phyloP scores from a whole-genome alignment of 2,888 invertebrate species.

The Lumbricus terrestris region DNA sequence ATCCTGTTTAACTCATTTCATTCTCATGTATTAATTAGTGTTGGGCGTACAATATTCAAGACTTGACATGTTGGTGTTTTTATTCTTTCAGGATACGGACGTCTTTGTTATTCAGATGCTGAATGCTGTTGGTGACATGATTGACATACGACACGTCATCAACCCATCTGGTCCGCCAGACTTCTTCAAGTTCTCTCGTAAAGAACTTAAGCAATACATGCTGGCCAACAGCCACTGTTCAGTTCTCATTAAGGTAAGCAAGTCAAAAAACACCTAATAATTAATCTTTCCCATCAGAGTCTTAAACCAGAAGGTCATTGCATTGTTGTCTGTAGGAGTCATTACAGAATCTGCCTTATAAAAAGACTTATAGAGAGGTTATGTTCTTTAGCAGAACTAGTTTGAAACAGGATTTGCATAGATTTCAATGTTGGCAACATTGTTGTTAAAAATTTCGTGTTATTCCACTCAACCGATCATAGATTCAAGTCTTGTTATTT shows the following conservation, averaged over 20 bases:
- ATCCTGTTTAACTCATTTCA: not conserved
- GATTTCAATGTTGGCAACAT: too few relatives aligned
- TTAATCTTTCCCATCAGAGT: too few relatives aligned
- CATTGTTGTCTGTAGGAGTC: not conserved
- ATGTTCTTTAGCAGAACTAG: not conserved
- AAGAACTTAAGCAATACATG: conserved; percentile 41
- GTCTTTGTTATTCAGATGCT: conserved; percentile 50
- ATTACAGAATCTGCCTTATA: not conserved
- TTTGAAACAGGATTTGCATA: too few relatives aligned
- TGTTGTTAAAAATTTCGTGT: too few relatives aligned
- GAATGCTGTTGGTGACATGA: conserved; percentile 50
- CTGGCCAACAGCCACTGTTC: conserved; percentile 49
- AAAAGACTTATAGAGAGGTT: not conserved
- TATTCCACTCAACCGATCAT: too few relatives aligned
- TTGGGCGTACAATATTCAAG: not conserved
- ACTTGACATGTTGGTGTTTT: not conserved
- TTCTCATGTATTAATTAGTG: not conserved
- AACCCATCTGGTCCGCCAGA: conserved; percentile 43
- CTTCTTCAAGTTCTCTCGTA: conserved; percentile 44
- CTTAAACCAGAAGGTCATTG: too few relatives aligned
- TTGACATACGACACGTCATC: conserved; percentile 46
- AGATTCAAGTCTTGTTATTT: not conserved
- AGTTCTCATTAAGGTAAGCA: conserved; percentile 49
- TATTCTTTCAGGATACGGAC: conserved; percentile 28
- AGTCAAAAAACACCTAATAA: not conserved